Conservation (phyloP, 2,113 vertebrate genomes). For the Odobenus rosmarus region DNA sequence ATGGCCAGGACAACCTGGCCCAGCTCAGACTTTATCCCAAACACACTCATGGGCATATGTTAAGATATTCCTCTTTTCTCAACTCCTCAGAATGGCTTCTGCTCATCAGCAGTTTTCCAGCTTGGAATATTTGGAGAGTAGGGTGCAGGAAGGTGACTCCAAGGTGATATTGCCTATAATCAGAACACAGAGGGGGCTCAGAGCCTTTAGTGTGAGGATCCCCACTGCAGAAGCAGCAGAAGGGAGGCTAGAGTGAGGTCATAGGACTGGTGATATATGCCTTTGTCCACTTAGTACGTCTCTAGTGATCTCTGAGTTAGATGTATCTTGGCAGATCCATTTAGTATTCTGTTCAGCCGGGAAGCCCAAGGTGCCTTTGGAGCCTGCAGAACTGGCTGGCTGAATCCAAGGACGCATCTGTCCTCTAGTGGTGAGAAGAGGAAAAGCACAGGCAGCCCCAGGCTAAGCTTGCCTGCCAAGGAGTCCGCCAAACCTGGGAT, state of each 20-base stretch:
- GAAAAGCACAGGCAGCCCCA: not conserved
- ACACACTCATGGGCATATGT: no score
- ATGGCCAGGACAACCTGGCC: no score
- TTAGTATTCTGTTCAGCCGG: not conserved
- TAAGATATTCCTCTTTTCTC: not conserved
- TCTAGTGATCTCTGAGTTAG: not conserved
- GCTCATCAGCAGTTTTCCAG: not conserved
- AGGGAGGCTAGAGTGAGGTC: not conserved
- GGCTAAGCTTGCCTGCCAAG: not conserved
- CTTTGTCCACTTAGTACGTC: not conserved
- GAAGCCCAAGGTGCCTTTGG: slow-evolving; percentile 5
- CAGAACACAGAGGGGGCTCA: not conserved
- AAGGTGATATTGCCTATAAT: not conserved
- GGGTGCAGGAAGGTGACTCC: not conserved
- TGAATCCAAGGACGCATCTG: slow-evolving; percentile 37
- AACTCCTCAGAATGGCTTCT: not conserved
- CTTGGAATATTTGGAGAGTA: not conserved
- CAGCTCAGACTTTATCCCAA: accelerated
- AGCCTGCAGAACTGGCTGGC: not conserved
- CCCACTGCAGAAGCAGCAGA: not conserved
- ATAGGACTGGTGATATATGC: not conserved
- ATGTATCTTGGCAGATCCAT: not conserved
- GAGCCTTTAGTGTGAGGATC: not conserved
- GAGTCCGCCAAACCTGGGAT: no score
- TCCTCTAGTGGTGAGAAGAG: slow-evolving; percentile 81